Percentiles rank a stretch among this genome's conserved stretches.
Conservation (phyloP, 2,797 vertebrate genomes). For the Poecilia velifera region DNA sequence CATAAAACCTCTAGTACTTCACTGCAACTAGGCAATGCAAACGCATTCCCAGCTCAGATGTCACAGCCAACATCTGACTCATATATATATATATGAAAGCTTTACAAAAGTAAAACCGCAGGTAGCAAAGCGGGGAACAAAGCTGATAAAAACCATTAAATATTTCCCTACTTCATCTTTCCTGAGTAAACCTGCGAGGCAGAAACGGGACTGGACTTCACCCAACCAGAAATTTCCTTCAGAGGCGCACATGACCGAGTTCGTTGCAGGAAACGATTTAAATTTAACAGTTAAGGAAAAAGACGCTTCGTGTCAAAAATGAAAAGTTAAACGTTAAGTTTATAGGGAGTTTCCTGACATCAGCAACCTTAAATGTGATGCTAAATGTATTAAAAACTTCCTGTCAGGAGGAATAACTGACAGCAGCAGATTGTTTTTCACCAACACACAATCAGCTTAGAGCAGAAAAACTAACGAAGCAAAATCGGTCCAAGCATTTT, state of each 20-base stretch:
- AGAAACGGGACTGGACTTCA: background rate
- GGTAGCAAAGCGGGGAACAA: background rate
- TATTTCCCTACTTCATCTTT: background rate
- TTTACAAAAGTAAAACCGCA: constrained; percentile 1
- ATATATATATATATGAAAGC: constrained; percentile 14
- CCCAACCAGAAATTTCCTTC: background rate
- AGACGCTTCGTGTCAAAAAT: background rate
- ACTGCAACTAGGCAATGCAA: background rate
- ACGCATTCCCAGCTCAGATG: constrained; percentile 5
- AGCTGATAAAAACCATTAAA: background rate
- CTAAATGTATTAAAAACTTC: background rate
- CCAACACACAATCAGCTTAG: background rate
- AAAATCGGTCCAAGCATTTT: background rate
- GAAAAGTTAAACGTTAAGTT: background rate
- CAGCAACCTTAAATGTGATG: background rate
- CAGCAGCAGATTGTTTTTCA: background rate
- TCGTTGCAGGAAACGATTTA: background rate
- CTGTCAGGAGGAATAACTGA: background rate
- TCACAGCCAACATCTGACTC: constrained; percentile 13
- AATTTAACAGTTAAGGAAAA: background rate
- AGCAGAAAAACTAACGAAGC: background rate
- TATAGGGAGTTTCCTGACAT: background rate
- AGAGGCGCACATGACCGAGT: background rate
- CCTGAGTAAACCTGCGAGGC: background rate
- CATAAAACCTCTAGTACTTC: background rate